A percentile compares a stretch with the other conserved stretches of the same genome.
Evolutionary conservation across 53 echinoderm and acorn worm genomes (phyloP).

Genomic region (Arbacia lixula): DNA sequence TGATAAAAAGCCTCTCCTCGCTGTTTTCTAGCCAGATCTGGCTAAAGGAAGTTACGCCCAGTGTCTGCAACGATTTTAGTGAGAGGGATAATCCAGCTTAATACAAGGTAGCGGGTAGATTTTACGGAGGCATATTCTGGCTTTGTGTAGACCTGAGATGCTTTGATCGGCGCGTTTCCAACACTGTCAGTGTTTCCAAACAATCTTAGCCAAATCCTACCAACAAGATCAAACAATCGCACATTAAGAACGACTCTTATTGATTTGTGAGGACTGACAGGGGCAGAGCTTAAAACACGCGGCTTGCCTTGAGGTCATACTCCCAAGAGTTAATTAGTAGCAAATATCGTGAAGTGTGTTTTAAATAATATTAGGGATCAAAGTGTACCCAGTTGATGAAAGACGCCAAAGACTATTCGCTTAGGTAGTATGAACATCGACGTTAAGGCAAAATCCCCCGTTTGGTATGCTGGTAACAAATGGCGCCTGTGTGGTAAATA

Average conservation of each 20-base stretch:
- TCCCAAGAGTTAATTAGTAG: too few species aligned
- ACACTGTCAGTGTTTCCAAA: constrained; percentile 9
- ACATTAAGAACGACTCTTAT: neutral
- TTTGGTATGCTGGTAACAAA: too few species aligned
- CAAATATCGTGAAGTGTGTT: too few species aligned
- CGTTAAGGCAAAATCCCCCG: too few species aligned
- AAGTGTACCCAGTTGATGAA: too few species aligned
- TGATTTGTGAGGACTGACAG: too few species aligned
- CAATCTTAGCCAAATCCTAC: neutral
- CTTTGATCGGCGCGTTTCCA: constrained; percentile 6
- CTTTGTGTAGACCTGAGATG: neutral
- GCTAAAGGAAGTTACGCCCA: neutral
- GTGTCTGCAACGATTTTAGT: neutral
- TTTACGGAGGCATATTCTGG: neutral
- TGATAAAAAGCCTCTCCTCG: neutral
- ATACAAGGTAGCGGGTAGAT: constrained; percentile 9
- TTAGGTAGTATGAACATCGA: too few species aligned
- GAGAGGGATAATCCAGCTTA: constrained; percentile 9
- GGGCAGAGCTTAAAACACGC: too few species aligned
- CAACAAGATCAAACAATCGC: neutral
- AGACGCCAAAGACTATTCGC: too few species aligned
- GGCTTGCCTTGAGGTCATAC: too few species aligned
- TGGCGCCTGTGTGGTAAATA: too few species aligned
- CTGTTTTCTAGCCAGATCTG: neutral
- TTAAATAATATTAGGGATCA: too few species aligned